phyloP scores from a whole-genome alignment of 2,888 invertebrate species.

The Erynnis tages region DNA sequence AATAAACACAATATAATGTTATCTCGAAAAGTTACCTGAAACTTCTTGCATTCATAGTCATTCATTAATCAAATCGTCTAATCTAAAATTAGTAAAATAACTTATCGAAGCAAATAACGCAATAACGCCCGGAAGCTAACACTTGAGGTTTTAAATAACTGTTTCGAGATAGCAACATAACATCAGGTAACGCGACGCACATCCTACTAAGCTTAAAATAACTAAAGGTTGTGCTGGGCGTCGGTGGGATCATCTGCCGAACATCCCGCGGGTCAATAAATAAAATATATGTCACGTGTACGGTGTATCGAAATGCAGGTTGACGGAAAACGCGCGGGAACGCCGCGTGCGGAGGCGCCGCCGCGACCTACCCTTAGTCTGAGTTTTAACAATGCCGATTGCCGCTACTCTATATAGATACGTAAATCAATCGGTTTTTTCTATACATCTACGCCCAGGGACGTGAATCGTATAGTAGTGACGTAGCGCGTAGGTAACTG shows the following conservation, averaged over 20 bases:
- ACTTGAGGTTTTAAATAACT: slow-evolving; percentile 43
- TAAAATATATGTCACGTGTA: slow-evolving; percentile 60
- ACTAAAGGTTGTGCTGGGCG: slow-evolving; percentile 62
- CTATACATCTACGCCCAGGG: no score
- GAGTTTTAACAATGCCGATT: no score
- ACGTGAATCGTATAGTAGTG: no score
- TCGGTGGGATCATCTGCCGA: slow-evolving; percentile 73
- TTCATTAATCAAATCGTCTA: background rate
- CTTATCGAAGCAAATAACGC: background rate
- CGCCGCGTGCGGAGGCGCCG: slow-evolving; percentile 19
- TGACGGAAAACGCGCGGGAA: slow-evolving; percentile 30
- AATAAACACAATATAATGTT: slow-evolving; percentile 47
- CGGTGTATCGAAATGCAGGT: slow-evolving; percentile 61
- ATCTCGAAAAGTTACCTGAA: slow-evolving; percentile 41
- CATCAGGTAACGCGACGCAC: slow-evolving; percentile 76
- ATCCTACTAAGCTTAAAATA: slow-evolving; percentile 59
- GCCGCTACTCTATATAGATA: no score
- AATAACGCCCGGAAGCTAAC: background rate
- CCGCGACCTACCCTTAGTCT: no score
- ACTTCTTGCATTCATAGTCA: slow-evolving; percentile 14
- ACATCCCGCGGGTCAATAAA: slow-evolving; percentile 64
- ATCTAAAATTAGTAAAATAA: no score
- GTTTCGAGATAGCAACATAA: slow-evolving; percentile 46
- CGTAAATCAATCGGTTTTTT: no score
- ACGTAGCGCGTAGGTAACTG: no score